Conservation (phyloP, 1,140 invertebrate genomes). For the Eulimnadia texana region DNA sequence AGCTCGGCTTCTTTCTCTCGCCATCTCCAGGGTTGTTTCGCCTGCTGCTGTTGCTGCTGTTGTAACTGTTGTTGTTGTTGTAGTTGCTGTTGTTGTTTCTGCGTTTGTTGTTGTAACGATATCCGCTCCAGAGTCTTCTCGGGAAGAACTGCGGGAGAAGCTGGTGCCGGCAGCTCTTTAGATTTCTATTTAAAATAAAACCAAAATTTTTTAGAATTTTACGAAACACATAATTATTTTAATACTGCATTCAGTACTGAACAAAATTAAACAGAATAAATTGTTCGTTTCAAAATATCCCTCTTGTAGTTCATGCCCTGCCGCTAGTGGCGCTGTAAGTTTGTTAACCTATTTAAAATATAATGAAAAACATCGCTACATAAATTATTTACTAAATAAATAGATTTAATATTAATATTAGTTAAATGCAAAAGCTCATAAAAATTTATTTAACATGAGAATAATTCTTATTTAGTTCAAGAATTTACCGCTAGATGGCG, state of each 20-base stretch:
- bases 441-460: too few relatives aligned
- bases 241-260: not conserved
- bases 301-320: too few relatives aligned
- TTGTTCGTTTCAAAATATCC: slow-evolving; percentile 1
- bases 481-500: too few relatives aligned
- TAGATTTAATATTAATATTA: not conserved
- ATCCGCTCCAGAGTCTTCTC: not conserved
- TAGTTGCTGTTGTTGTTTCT: too few relatives aligned
- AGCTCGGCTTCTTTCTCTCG: slow-evolving; percentile 27
- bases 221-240: not conserved
- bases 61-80: slow-evolving; percentile 6
- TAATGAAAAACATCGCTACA: not conserved
- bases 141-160: slow-evolving; percentile 7
- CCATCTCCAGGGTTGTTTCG: slow-evolving; percentile 9
- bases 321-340: too few relatives aligned
- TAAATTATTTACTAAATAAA: not conserved
- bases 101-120: not conserved
- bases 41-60: slow-evolving; percentile 11
- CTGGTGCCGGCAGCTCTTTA: slow-evolving; percentile 12
- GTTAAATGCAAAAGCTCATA: not conserved
- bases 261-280: not conserved
- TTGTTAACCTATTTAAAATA: too few relatives aligned
- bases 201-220: not conserved
- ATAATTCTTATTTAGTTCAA: too few relatives aligned
- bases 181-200: slow-evolving; percentile 14